Evolutionary conservation across 2,113 vertebrate species (phyloP).

Genomic region (Saguinus imperator): DNA sequence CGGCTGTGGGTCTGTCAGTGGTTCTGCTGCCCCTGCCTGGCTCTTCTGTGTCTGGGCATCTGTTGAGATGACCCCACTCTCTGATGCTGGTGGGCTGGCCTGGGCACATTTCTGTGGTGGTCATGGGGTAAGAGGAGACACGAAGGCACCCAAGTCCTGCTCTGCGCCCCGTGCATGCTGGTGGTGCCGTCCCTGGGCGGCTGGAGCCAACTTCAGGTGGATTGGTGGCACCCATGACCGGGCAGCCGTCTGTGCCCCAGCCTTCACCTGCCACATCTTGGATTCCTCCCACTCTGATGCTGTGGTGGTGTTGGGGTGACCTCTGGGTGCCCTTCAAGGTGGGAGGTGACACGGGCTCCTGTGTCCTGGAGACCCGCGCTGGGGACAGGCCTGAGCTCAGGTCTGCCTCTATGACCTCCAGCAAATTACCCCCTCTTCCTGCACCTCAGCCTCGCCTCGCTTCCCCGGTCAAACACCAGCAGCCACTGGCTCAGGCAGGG

Average conservation of each 20-base stretch:
- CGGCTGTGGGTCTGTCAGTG: accelerated
- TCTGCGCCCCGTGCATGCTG: not conserved
- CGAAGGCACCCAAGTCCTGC: accelerated
- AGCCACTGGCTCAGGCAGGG: not conserved
- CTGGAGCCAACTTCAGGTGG: too few species aligned
- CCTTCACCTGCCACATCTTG: too few species aligned
- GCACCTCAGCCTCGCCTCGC: not conserved
- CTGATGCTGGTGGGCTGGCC: not conserved
- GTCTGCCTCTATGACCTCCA: not conserved
- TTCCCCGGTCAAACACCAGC: not conserved
- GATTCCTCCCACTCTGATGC: too few species aligned
- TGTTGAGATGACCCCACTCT: accelerated
- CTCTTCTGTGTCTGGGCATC: too few species aligned
- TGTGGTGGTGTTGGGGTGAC: not conserved
- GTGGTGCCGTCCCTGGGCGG: too few species aligned
- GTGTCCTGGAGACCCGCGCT: not conserved
- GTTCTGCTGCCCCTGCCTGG: not conserved
- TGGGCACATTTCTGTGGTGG: accelerated
- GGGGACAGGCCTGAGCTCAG: too few species aligned
- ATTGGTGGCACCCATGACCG: too few species aligned
- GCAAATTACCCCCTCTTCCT: too few species aligned
- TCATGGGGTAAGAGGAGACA: not conserved
- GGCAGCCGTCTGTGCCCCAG: too few species aligned
- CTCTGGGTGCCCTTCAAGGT: not conserved
- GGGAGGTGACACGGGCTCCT: not conserved